phyloP scores from a whole-genome alignment of 2,888 invertebrate genomes.

The Ptychoptera contaminata region DNA sequence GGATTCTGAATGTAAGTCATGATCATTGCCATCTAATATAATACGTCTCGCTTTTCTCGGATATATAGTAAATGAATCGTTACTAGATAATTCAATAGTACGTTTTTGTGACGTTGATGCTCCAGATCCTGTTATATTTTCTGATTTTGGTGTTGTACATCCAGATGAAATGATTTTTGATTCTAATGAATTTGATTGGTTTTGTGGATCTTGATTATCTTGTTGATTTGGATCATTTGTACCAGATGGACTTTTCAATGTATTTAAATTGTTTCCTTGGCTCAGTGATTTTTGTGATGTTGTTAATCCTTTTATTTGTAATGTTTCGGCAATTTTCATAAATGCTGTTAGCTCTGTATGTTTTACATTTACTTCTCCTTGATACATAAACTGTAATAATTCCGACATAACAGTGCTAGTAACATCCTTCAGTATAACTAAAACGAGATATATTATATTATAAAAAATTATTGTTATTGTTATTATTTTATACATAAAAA shows the following conservation, averaged over 20 bases:
- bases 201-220: not conserved
- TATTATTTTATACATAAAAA: no score
- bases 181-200: constrained; percentile 1
- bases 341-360: constrained; percentile 32
- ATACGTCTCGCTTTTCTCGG: constrained; percentile 24
- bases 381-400: constrained; percentile 42
- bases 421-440: constrained; percentile 40
- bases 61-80: constrained; percentile 25
- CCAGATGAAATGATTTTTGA: not conserved
- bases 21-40: constrained; percentile 18
- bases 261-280: constrained; percentile 11
- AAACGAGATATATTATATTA: constrained; percentile 8
- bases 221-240: not conserved
- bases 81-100: constrained; percentile 19
- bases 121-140: constrained; percentile 6
- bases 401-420: constrained; percentile 38
- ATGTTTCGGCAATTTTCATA: constrained; percentile 32
- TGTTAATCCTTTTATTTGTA: constrained; percentile 33
- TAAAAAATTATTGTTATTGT: no score
- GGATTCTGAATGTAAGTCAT: constrained; percentile 18
- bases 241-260: constrained; percentile 3
- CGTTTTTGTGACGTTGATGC: constrained; percentile 15
- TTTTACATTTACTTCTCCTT: constrained; percentile 39
- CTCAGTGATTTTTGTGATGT: constrained; percentile 24
- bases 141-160: constrained; percentile 1